Evolutionary conservation across 2,797 vertebrate species (phyloP), one percentile per base, ranked within the genome.

Genomic region (Sebastes trivittatus): DNA sequence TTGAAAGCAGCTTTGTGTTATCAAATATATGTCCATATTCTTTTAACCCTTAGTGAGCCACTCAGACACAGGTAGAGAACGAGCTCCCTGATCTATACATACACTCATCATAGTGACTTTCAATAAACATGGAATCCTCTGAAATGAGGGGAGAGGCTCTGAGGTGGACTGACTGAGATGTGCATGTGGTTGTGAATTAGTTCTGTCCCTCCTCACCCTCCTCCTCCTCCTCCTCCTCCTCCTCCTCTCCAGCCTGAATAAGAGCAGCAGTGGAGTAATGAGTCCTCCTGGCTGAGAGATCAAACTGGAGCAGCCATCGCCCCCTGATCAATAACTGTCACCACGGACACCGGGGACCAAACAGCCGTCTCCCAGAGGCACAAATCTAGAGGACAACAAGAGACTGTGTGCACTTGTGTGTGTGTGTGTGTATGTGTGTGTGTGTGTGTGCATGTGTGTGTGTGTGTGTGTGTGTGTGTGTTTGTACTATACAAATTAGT

Each of bases 251-350:
- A 63, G 68, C 70, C 8, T 23, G 46, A 71, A 63, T 61, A 54
- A 73, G 78, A 81, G 79, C 62, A 77, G 68, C 58, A 29, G 75
- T 14, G 61, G 77, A 77, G 68, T 75, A 77, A 80, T 72, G 79
- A 80, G 30, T 60, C 56, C 34, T 80, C 55, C 71, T 75, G 72
- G 81, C 73, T 59, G 73, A 81, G 68, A 72, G 55, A 80, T 74
- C 80, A 78, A 82, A 56, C 70, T 18, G 38, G 60, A 80, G 67
- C 64, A 25, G 67, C 78, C 65, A 65, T 72, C 14, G 2, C 60
- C 54, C 66, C 66, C 79, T 56, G 75, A 90, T 87, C 84, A 59
- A 90, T 86, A 86, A 38, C 54, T 6, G 71, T 78, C 80, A 60
- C 59, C 70, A 49, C 6, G 10, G 58, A 74, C 72, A 38, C 75